These are phyloP conservation scores for Linnaemya vulpina DNA, from an alignment of 2,888 invertebrate genomes.

Conservation along the genomic window DNA sequence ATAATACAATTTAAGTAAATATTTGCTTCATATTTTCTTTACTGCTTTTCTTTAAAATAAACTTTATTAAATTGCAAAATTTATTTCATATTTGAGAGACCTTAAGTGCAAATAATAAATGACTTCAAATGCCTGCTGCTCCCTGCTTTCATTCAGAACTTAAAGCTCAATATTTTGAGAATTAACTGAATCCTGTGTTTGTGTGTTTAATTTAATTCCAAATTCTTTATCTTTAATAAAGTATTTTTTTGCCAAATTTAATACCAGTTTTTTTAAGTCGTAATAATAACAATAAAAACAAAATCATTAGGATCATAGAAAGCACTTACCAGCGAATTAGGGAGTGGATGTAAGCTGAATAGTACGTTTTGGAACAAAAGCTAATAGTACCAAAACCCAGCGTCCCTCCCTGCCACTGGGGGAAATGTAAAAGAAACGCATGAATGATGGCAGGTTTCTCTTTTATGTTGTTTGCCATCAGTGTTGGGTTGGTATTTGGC, in stretches of 20 bases:
- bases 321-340: background rate
- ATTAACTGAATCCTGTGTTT: background rate
- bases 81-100: conserved; percentile 45
- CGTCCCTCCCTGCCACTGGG: background rate
- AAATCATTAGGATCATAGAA: conserved; percentile 28
- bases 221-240: too few relatives aligned
- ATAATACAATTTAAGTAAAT: conserved; percentile 40
- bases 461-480: background rate
- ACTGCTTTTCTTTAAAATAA: background rate
- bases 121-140: background rate
- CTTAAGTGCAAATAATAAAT: background rate
- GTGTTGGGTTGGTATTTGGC: conserved; percentile 26
- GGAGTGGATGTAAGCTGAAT: conserved; percentile 16
- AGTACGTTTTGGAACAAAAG: conserved; percentile 21
- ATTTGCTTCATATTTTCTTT: conserved; percentile 38
- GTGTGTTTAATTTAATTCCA: conserved; percentile 1
- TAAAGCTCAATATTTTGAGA: too few relatives aligned
- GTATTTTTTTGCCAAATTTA: too few relatives aligned
- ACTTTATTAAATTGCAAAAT: conserved; percentile 37
- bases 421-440: background rate
- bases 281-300: background rate
- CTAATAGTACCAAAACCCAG: conserved; percentile 44
- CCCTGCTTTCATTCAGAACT: background rate
- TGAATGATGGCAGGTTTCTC: background rate
- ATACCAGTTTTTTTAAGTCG: conserved; percentile 12